Base-by-base conservation (phyloP, 2,888 invertebrate genomes). In the Hemistola chrysoprasaria region DNA sequence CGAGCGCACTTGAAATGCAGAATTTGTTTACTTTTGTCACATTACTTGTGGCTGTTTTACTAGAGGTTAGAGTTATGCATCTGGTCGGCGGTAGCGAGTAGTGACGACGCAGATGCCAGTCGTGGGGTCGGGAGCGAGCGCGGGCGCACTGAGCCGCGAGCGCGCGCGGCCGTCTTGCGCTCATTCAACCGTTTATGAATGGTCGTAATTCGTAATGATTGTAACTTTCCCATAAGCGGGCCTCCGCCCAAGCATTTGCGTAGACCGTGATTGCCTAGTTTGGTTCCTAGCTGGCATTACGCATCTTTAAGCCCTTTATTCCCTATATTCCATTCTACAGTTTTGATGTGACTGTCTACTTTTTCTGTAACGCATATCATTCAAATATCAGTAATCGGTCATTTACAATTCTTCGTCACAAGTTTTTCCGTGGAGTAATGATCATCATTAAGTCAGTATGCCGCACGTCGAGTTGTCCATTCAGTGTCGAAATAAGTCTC, bases 111-210 rank as follows among this genome's bases (percentile, higher is more conserved):
- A 69, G 73, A 70, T 71, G 75, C 72, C 69, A 74, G n/a, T n/a
- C n/a, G n/a, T n/a, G 60, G 59, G 61, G 65, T 70, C 64, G 65
- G 69, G 62, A 63, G 68, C 66, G 65, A 63, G 67, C 70, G 67
- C 72, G 68, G 69, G 65, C 70, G 68, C 54, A 44, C 48, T 53
- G 54, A 16, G 16, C 16, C 16, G 16, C 3, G 3, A 16, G 3
- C 16, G 63, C 68, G 70, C 70, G 56, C 53, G 52, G 52, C 48
- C 67, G 77, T 73, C 74, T 75, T 76, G 78, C 71, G 77, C 78
- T 79, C 84, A 83, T 85, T 87, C 82, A 85, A 78, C 75, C 82
- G 78, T 77, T 79, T 72, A 83, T 84, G 84, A 85, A 86, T 85
- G 86, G 77, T 76, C 62, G 79, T 80, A 79, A 80, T 71, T 76